Evolutionary conservation across 2,113 vertebrate genomes (phyloP).

Genomic region (Cercopithecus mona): DNA sequence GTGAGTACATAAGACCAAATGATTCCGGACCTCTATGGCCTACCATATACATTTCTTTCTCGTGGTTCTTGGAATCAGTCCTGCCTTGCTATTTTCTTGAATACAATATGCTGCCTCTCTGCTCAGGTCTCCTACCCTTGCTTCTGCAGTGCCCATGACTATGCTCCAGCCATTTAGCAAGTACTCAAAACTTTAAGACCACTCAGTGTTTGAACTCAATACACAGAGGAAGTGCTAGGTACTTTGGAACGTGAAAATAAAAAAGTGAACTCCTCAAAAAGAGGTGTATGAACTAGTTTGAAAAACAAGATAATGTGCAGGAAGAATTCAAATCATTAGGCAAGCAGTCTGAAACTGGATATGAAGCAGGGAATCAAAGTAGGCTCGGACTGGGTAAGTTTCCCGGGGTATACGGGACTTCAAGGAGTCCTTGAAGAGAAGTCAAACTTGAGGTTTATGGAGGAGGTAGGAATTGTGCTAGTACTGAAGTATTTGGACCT

Average conservation of each 20-base stretch:
- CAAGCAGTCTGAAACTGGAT: background rate
- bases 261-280: background rate
- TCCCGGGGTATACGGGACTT: background rate
- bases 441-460: background rate
- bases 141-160: background rate
- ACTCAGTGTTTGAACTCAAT: too few species aligned
- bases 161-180: background rate
- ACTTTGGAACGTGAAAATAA: background rate
- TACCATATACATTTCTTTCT: background rate
- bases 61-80: background rate
- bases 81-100: background rate
- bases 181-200: background rate
- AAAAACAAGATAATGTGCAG: background rate
- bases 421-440: background rate
- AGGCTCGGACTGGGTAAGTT: background rate
- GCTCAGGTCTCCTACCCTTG: background rate
- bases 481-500: background rate
- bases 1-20: background rate
- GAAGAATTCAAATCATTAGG: background rate
- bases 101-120: background rate
- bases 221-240: background rate
- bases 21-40: background rate
- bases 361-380: background rate
- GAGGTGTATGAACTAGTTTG: background rate
- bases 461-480: background rate